phyloP scores from a whole-genome alignment of 2,888 invertebrate species.

The Cybosia mesomella region DNA sequence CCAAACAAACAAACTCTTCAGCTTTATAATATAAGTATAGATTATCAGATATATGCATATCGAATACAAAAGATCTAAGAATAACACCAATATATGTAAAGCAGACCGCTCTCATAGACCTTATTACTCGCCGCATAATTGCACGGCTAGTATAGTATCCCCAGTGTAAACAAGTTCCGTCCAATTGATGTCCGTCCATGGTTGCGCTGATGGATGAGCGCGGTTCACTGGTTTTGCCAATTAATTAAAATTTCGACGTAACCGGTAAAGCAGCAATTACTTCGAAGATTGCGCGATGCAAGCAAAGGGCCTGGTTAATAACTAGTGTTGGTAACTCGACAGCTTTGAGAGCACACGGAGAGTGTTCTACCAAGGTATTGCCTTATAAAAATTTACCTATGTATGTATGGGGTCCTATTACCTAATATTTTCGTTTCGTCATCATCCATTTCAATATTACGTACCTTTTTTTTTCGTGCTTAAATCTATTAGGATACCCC shows the following conservation, averaged over 20 bases:
- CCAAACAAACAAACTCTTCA: too few species aligned
- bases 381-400: background rate
- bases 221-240: constrained; percentile 48
- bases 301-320: constrained; percentile 54
- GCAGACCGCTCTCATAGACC: background rate
- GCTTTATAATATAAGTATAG: too few species aligned
- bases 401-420: background rate
- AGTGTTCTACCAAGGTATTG: background rate
- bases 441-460: too few species aligned
- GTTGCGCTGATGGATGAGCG: constrained; percentile 50
- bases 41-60: too few species aligned
- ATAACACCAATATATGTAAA: background rate
- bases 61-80: background rate
- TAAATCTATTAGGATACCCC: too few species aligned
- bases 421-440: too few species aligned
- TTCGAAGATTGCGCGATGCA: constrained; percentile 56
- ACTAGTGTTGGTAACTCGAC: constrained; percentile 47
- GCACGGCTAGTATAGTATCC: constrained; percentile 24
- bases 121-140: constrained; percentile 29
- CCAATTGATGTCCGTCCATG: constrained; percentile 14
- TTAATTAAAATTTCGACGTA: constrained; percentile 69
- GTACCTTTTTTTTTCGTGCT: too few species aligned
- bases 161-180: constrained; percentile 47
- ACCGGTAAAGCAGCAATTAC: constrained; percentile 62
- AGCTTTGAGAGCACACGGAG: constrained; percentile 19